Conservation (phyloP, 2,797 vertebrate genomes). For the Xenopus petersii region DNA sequence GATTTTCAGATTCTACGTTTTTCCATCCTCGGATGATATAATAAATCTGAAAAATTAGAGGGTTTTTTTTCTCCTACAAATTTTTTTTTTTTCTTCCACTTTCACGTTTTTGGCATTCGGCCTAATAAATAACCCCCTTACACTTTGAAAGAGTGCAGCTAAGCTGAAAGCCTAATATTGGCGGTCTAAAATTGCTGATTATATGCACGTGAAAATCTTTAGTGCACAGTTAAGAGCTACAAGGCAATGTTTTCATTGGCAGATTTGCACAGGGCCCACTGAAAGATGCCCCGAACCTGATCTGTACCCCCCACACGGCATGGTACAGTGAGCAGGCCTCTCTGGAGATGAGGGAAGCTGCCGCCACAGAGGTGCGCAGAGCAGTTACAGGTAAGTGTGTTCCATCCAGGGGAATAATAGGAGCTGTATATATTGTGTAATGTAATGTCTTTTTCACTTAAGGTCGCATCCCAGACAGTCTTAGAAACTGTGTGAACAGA, state of each 20-base stretch:
- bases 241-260: neutral
- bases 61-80: too few species aligned
- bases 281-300: constrained; percentile 93
- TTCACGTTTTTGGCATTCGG: too few species aligned
- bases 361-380: constrained; percentile 90
- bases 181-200: too few species aligned
- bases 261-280: constrained; percentile 92
- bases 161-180: too few species aligned
- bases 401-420: neutral
- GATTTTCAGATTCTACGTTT: too few species aligned
- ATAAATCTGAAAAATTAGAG: too few species aligned
- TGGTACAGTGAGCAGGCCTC: constrained; percentile 98
- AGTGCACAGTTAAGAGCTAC: neutral
- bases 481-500: constrained; percentile 96
- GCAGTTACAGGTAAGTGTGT: constrained; percentile 83
- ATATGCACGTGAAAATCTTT: too few species aligned
- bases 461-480: constrained; percentile 96
- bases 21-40: too few species aligned
- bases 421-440: too few species aligned
- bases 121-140: too few species aligned
- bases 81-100: too few species aligned
- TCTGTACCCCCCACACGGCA: constrained; percentile 94
- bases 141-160: too few species aligned
- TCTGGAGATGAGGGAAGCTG: constrained; percentile 94
- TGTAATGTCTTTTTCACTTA: constrained; percentile 12